phyloP scores from a whole-genome alignment of 2,113 vertebrate species.

The Maccullochella peelii region DNA sequence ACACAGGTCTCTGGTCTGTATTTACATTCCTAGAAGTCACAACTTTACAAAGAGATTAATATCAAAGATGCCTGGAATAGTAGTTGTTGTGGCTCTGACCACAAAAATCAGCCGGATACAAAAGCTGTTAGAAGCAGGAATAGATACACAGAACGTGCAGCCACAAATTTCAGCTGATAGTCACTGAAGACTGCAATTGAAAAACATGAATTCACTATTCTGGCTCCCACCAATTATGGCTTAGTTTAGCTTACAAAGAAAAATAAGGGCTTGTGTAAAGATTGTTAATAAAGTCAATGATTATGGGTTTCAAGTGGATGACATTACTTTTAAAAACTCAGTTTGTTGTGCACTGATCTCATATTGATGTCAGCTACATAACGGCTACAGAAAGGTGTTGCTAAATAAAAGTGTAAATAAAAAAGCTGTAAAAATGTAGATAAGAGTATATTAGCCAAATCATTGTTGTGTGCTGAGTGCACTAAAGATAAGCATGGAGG shows the following conservation, averaged over 20 bases:
- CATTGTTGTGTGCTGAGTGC: neutral
- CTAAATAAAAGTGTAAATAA: neutral
- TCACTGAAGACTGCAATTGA: neutral
- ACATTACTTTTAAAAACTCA: neutral
- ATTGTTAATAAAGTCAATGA: neutral
- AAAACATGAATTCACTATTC: neutral
- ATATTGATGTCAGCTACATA: neutral
- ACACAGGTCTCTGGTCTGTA: neutral
- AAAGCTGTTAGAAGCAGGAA: neutral
- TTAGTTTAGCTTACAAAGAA: neutral
- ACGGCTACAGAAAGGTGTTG: neutral
- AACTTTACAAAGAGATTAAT: neutral
- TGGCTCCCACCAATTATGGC: neutral
- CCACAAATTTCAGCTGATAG: neutral
- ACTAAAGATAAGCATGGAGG: neutral
- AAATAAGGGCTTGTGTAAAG: neutral
- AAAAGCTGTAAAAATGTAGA: neutral
- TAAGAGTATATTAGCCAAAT: neutral
- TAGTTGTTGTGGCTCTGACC: neutral
- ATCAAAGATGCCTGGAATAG: neutral
- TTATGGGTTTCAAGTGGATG: neutral
- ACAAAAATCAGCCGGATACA: neutral
- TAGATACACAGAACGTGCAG: neutral
- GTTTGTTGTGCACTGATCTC: neutral
- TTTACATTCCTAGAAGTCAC: neutral